Evolutionary conservation across 2,113 vertebrate species (phyloP).

Genomic region (Galemys pyrenaicus): DNA sequence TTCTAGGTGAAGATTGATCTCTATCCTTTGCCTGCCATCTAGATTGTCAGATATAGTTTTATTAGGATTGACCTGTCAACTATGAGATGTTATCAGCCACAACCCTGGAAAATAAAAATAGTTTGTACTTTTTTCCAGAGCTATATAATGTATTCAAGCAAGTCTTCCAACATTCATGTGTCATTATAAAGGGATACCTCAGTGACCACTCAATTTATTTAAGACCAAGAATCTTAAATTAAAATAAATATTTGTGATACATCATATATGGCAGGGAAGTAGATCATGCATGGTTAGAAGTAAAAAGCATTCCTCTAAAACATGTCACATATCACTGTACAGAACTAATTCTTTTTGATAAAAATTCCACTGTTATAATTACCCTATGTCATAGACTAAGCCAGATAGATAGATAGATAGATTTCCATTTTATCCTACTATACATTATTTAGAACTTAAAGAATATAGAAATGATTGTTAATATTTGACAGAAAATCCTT

Average conservation of each 20-base stretch:
- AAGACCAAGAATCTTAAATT: conserved; percentile 40
- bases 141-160: background rate
- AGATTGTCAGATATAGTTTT: conserved; percentile 73
- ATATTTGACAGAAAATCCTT: background rate
- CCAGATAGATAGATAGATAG: background rate
- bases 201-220: conserved; percentile 1
- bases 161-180: background rate
- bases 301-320: background rate
- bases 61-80: conserved; percentile 75
- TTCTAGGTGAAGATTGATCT: conserved; percentile 69
- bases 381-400: background rate
- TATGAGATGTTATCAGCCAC: conserved; percentile 52
- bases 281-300: background rate
- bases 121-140: conserved; percentile 35
- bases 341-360: background rate
- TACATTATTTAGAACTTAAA: background rate
- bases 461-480: background rate
- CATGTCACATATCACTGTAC: background rate
- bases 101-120: conserved; percentile 66
- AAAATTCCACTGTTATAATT: conserved; percentile 4
- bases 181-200: background rate
- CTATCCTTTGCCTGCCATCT: conserved; percentile 36
- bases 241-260: background rate
- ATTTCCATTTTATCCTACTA: background rate
- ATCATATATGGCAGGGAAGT: conserved; percentile 1